Percentiles rank a stretch among this genome's conserved stretches.
Conservation (phyloP, 2,797 vertebrate genomes). For the Sciaenops ocellatus region DNA sequence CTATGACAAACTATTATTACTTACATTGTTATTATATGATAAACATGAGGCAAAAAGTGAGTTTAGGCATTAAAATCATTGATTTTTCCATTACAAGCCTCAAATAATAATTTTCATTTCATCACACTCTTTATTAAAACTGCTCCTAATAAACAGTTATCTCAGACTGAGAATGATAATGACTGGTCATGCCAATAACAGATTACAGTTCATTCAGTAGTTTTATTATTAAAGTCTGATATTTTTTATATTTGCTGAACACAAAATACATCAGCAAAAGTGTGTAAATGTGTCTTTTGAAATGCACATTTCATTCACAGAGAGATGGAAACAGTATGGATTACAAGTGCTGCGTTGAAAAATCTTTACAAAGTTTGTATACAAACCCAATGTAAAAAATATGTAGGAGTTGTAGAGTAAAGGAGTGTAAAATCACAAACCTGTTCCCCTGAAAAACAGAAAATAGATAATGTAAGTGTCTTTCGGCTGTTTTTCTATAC, state of each 20-base stretch:
- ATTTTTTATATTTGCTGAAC: conserved; percentile 1
- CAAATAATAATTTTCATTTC: not conserved
- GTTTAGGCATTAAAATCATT: not conserved
- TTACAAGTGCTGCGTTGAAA: not conserved
- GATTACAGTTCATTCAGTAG: not conserved
- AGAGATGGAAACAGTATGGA: not conserved
- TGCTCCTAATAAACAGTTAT: not conserved
- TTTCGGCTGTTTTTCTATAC: conserved; percentile 28
- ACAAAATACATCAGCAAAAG: not conserved
- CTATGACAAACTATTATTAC: not conserved
- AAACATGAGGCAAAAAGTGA: not conserved
- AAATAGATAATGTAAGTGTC: conserved; percentile 21
- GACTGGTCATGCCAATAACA: not conserved
- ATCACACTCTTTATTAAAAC: not conserved
- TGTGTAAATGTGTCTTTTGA: not conserved
- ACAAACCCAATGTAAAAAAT: not conserved
- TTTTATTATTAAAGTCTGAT: not conserved
- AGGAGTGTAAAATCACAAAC: not conserved
- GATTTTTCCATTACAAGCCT: not conserved
- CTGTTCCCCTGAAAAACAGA: not conserved
- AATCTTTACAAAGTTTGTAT: not conserved
- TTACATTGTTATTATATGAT: not conserved
- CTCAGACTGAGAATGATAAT: not conserved
- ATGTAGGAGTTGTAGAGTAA: too few relatives aligned
- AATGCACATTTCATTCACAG: too few relatives aligned